Evolutionary conservation across 2,797 vertebrate genomes (phyloP), one percentile per base, ranked within the genome.

Genomic region (Myotis planiceps): DNA sequence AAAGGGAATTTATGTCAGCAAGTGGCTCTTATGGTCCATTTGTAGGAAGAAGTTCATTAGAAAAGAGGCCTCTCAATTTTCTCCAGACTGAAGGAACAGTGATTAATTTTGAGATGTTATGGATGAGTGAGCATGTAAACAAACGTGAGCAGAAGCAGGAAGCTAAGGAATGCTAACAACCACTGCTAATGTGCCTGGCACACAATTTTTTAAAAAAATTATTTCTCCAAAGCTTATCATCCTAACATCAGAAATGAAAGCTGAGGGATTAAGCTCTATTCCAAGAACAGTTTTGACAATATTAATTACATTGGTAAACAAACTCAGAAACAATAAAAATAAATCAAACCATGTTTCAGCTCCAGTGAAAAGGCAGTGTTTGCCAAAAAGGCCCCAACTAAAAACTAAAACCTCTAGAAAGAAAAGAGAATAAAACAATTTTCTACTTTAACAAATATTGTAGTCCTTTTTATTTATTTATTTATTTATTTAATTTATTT

Each of bases 241-340:
- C 51, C 72, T 78, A 93, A 47, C 21, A 34, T 82, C 89, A 68
- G 42, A 95, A 93, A 89, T 71, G 72, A 96, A 97, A 79, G 58
- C 45, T n/a, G 32, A 95, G 76, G 37, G 49, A 72, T 76, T 80
- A 71, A 90, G 27, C 23, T 58, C 65, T 79, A 58, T 63, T 85
- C 92, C 74, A 94, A 87, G 72, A 85, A 84, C 21, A 81, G 39
- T 87, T 87, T 83, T 81, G 63, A 80, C 90, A 92, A 88, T 79
- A 92, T 86, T 94, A 92, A 94, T 96, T 92, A 90, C 4, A 13
- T 69, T 88, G 72, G 45, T 88, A 91, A 93, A 90, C 42, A 92
- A 69, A 94, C 14, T 90, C 79, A 90, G 49, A 96, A 94, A 74
- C 68, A 94, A 83, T 55, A 88, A 68, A 97, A 85, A 92, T 86